Percentiles rank a stretch among this genome's conserved stretches.
phyloP scores from a whole-genome alignment of 2,797 vertebrate species.

The Pelobates cultripes region DNA sequence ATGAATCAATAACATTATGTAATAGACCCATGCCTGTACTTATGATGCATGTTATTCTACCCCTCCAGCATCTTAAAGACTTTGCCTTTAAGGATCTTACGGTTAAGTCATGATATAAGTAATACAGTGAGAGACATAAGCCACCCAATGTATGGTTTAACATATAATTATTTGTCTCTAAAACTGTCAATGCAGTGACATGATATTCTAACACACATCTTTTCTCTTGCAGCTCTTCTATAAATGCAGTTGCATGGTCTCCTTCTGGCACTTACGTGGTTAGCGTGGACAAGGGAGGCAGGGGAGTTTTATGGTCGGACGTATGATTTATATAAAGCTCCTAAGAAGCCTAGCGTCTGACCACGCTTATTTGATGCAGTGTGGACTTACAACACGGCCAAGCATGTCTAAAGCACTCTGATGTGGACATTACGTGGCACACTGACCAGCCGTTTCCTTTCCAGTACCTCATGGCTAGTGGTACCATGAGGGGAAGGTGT shows the following conservation, averaged over 20 bases:
- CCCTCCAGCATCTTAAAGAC: no score
- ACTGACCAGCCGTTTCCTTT: background rate
- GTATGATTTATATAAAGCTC: conserved; percentile 70
- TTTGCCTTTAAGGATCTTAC: no score
- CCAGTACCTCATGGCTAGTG: background rate
- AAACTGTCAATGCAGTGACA: no score
- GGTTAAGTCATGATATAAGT: no score
- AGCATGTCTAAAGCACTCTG: background rate
- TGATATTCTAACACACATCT: background rate
- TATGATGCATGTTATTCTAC: no score
- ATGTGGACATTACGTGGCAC: conserved; percentile 8
- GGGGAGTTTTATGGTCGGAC: conserved; percentile 91
- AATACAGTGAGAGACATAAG: no score
- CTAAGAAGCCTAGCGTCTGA: background rate
- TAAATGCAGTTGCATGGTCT: conserved; percentile 93
- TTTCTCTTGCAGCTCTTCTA: conserved; percentile 79
- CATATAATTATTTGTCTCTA: no score
- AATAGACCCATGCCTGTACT: no score
- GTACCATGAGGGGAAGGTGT: conserved; percentile 5
- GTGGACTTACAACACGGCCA: conserved; percentile 23
- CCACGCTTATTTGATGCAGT: background rate
- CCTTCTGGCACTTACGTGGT: conserved; percentile 85
- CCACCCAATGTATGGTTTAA: no score
- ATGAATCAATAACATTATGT: no score
- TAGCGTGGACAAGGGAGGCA: conserved; percentile 93